Conservation (phyloP, 2,113 vertebrate species). For the Daubentonia madagascariensis region DNA sequence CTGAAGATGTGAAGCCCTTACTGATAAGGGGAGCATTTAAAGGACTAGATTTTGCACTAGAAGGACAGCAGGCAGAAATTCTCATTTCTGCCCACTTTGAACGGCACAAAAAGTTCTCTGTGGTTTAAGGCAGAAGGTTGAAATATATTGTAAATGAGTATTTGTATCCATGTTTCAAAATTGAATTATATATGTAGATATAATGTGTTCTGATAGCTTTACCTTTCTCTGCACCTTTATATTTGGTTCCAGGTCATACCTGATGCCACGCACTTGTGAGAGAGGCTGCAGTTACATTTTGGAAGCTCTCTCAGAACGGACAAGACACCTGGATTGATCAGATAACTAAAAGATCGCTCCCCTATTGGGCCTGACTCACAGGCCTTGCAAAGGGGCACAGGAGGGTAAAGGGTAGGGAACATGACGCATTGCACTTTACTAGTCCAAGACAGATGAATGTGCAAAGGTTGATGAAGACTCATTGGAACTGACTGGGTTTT, state of each 20-base stretch:
- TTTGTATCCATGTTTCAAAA: constrained; percentile 50
- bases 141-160: constrained; percentile 44
- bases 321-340: constrained; percentile 50
- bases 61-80: not conserved
- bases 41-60: constrained; percentile 67
- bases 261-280: not conserved
- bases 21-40: constrained; percentile 30
- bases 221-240: not conserved
- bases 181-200: constrained; percentile 52
- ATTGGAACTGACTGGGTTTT: not conserved
- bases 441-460: constrained; percentile 60
- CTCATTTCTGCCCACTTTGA: constrained; percentile 58
- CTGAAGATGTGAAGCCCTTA: constrained; percentile 59
- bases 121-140: constrained; percentile 47
- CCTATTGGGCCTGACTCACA: constrained; percentile 6
- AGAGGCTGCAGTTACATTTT: not conserved
- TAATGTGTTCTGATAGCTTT: constrained; percentile 52
- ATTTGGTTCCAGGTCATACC: constrained; percentile 27
- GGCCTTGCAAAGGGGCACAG: not conserved
- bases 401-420: not conserved
- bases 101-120: constrained; percentile 55
- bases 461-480: constrained; percentile 1
- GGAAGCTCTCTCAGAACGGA: constrained; percentile 54
- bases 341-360: constrained; percentile 45
- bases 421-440: constrained; percentile 70